These are phyloP conservation scores for Theretra japonica DNA, from an alignment of 2,888 invertebrate species.

Conservation along the genomic window DNA sequence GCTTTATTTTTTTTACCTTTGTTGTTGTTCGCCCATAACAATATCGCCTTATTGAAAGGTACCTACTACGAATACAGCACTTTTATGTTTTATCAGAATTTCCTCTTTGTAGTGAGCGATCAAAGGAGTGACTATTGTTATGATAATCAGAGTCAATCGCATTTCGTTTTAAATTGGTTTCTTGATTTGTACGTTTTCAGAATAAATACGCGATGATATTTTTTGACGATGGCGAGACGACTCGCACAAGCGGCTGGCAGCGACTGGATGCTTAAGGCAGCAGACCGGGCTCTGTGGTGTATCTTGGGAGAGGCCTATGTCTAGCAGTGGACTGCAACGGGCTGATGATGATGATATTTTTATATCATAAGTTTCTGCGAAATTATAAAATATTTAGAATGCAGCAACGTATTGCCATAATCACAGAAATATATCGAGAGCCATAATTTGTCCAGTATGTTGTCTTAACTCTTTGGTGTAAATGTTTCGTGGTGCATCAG, in stretches of 20 bases:
- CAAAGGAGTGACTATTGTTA: constrained; percentile 2
- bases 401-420: too few species aligned
- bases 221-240: too few species aligned
- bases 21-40: constrained; percentile 26
- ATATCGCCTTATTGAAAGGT: constrained; percentile 22
- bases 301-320: too few species aligned
- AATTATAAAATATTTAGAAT: too few species aligned
- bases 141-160: constrained; percentile 4
- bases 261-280: too few species aligned
- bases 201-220: neutral
- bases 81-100: constrained; percentile 5
- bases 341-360: too few species aligned
- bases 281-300: too few species aligned
- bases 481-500: neutral
- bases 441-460: too few species aligned
- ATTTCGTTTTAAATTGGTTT: neutral
- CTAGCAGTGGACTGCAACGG: too few species aligned
- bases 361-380: too few species aligned
- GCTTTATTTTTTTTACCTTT: constrained; percentile 48
- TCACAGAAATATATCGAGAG: too few species aligned
- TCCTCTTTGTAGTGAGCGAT: constrained; percentile 11
- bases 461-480: neutral
- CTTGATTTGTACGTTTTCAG: neutral
- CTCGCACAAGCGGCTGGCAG: too few species aligned
- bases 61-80: neutral